Percentiles rank a stretch among this genome's conserved stretches.
Conservation (phyloP, 2,113 vertebrate genomes). For the Zapus hudsonius region DNA sequence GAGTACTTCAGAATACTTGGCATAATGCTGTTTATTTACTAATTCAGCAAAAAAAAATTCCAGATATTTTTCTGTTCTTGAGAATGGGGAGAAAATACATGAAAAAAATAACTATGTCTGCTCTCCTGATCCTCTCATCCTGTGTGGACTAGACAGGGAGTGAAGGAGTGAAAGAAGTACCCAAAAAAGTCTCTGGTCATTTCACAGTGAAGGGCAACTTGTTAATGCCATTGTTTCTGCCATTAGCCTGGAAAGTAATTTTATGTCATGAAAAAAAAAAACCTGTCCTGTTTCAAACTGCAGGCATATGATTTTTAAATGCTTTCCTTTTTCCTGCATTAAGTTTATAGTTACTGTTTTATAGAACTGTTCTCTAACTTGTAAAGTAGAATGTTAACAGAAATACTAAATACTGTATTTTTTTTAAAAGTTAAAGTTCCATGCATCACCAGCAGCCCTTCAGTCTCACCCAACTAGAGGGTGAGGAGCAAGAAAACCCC, state of each 20-base stretch:
- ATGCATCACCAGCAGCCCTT: not conserved
- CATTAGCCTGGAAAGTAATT: no score
- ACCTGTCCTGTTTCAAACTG: not conserved
- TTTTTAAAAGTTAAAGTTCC: not conserved
- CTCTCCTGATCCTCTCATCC: not conserved
- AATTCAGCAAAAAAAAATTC: not conserved
- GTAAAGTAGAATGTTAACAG: no score
- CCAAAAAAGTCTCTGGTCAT: not conserved
- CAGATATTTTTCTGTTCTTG: slow-evolving; percentile 1
- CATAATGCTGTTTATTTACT: not conserved
- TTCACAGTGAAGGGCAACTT: not conserved
- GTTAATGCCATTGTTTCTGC: not conserved
- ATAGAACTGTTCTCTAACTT: not conserved
- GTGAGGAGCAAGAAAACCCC: not conserved
- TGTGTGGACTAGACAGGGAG: not conserved
- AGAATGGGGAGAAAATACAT: not conserved
- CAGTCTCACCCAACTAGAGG: not conserved
- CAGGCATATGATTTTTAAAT: not conserved
- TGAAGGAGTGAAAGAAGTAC: not conserved
- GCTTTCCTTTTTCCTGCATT: slow-evolving; percentile 48
- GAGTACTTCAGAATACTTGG: not conserved
- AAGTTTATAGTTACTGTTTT: not conserved
- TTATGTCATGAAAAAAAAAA: no score
- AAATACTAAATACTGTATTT: not conserved
- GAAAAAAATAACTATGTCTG: not conserved